Base-by-base conservation (phyloP, 1,140 invertebrate genomes). In the Spodoptera frugiperda region DNA sequence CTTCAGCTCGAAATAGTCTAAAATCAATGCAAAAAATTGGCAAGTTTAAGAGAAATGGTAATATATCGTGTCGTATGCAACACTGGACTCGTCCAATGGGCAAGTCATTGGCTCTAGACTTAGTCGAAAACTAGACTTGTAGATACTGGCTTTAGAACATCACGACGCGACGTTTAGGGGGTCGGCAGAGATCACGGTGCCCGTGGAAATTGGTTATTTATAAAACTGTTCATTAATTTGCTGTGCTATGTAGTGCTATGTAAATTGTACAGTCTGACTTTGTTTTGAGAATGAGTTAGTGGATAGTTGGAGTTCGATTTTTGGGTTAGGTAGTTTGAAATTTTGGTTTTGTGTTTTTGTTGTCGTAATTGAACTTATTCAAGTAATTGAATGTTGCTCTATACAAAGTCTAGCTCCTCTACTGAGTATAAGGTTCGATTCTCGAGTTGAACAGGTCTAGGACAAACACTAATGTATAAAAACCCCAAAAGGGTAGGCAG, bases 31-130 rank as follows among this genome's bases (percentile, higher is more conserved):
- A 61, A 61, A 59, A 61, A 61, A n/a, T n/a, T n/a, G n/a, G n/a
- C n/a, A n/a, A n/a, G n/a, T n/a, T n/a, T 25, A 25, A 1, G 25
- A 4, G 25, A 25, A 2, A 25, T 1, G 2, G 2, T 11, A 59
- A 15, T 6, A 33, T 55, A n/a, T 30, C 57, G 57, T 61, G 33
- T 8, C 33, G 57, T 44, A 17, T 2, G 10, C 2, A 49, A 14
- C 44, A 75, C 1, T 65, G 53, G 21, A 49, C 0, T 59, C 19
- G 5, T 8, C 17, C 21, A 49, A 39, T 73, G 30, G 19, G 46
- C 48, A 73, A 61, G 57, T 14, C 57, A 71, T 39, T 71, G 67
- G 55, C 67, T 54, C 51, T 15, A 55, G 51, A 17, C 15, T 55
- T 14, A 54, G 25, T 44, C 12, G n/a, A 5, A 49, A 67, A 68